These are phyloP conservation scores for Cephonodes hylas DNA, from an alignment of 2,888 invertebrate genomes.

Conservation along the genomic window DNA sequence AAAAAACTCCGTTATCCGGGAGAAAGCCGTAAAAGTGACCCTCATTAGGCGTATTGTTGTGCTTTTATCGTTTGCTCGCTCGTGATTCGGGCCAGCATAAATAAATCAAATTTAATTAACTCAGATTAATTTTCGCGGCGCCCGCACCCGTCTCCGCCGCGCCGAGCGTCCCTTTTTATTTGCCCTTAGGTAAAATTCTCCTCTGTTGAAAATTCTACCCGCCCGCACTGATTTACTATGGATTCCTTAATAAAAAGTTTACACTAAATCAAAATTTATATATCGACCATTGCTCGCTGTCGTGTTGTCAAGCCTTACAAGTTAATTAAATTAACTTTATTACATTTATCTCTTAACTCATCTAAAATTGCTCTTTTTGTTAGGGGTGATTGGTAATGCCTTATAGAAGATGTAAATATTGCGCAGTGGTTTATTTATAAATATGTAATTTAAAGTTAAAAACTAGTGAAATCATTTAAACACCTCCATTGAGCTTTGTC, in stretches of 20 bases:
- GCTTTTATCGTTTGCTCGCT: conserved; percentile 68
- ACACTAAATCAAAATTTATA: conserved; percentile 68
- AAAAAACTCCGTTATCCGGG: conserved; percentile 66
- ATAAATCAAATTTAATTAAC: conserved; percentile 82
- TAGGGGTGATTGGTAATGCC: conserved; percentile 13
- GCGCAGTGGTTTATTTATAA: too few species aligned
- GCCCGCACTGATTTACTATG: conserved; percentile 57
- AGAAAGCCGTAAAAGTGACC: conserved; percentile 74
- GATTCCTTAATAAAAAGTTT: conserved; percentile 78
- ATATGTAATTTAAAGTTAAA: too few species aligned
- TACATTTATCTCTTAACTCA: conserved; percentile 50
- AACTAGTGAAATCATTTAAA: too few species aligned
- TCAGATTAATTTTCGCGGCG: conserved; percentile 78
- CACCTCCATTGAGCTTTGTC: too few species aligned
- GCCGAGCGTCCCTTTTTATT: conserved; percentile 69
- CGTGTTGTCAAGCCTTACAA: conserved; percentile 49
- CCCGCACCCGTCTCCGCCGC: conserved; percentile 56
- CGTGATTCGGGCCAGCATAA: conserved; percentile 62
- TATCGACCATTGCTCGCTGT: conserved; percentile 51
- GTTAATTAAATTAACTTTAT: conserved; percentile 58
- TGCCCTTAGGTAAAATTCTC: conserved; percentile 62
- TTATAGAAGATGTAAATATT: too few species aligned
- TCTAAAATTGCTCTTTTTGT: conserved; percentile 35
- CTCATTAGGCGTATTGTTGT: conserved; percentile 77
- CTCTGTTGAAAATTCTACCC: conserved; percentile 55